A percentile compares a stretch with the other conserved stretches of the same genome.
Evolutionary conservation across 37 sponge, comb jelly and placozoan genomes (phyloP).

Genomic region (Beroe forskalii): DNA sequence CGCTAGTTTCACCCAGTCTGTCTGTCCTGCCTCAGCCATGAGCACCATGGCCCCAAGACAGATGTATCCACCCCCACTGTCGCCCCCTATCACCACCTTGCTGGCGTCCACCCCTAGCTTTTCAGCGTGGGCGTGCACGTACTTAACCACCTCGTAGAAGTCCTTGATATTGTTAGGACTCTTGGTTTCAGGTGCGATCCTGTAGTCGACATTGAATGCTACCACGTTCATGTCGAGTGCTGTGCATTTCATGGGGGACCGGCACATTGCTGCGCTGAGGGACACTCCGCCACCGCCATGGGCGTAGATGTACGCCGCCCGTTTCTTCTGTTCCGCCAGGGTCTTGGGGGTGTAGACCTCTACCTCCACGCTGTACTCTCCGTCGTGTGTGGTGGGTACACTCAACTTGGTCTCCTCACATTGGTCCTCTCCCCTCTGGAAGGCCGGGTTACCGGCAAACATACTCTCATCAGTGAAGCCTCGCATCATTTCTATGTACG

Average conservation of each 20-base stretch:
- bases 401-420: too few species aligned
- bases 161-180: conserved; percentile 16
- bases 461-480: too few species aligned
- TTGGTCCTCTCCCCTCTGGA: too few species aligned
- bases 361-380: background rate
- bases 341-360: background rate
- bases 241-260: background rate
- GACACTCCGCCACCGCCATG: background rate
- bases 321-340: background rate
- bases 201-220: background rate
- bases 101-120: background rate
- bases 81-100: too few species aligned
- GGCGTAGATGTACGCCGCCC: conserved; percentile 18
- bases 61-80: conserved; percentile 11
- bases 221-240: background rate
- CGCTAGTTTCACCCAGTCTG: background rate
- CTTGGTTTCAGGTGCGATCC: conserved; percentile 1
- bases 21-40: background rate
- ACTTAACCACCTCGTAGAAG: conserved; percentile 28
- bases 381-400: background rate
- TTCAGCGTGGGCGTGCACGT: background rate
- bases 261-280: background rate
- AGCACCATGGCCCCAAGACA: conserved; percentile 1
- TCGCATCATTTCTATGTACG: too few species aligned
- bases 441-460: too few species aligned